phyloP scores from a whole-genome alignment of 92 coral and sea anemone genomes.

The Blastomussa wellsi region DNA sequence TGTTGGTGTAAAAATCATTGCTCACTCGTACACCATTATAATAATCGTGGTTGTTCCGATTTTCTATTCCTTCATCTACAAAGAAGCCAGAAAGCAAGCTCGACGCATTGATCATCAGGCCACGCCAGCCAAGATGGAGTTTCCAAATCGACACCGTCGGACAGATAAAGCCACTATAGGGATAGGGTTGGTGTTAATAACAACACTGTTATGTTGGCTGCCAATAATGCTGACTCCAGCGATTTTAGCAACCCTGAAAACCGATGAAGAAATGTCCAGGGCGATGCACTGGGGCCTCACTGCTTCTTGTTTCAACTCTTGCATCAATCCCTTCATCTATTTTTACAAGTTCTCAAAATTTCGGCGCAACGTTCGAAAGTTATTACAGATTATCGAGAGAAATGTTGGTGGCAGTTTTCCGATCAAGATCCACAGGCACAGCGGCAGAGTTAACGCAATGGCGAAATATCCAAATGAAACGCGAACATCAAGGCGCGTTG shows the following conservation, averaged over 20 bases:
- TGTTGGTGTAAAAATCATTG: neutral
- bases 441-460: neutral
- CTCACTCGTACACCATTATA: neutral
- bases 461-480: neutral
- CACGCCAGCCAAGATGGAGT: neutral
- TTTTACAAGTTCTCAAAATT: conserved; percentile 13
- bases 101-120: neutral
- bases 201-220: conserved; percentile 33
- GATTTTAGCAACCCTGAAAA: neutral
- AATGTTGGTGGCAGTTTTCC: neutral
- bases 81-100: conserved; percentile 21
- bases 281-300: neutral
- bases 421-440: neutral
- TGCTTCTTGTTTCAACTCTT: neutral
- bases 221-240: conserved; percentile 4
- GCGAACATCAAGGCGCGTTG: neutral
- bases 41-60: conserved; percentile 12
- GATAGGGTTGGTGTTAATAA: conserved; percentile 23
- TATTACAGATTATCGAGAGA: neutral
- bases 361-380: conserved; percentile 16
- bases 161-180: neutral
- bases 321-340: conserved; percentile 22
- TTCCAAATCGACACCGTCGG: neutral
- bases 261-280: neutral
- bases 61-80: conserved; percentile 12